phyloP scores from a whole-genome alignment of 2,888 invertebrate species.

The Acleris holmiana region DNA sequence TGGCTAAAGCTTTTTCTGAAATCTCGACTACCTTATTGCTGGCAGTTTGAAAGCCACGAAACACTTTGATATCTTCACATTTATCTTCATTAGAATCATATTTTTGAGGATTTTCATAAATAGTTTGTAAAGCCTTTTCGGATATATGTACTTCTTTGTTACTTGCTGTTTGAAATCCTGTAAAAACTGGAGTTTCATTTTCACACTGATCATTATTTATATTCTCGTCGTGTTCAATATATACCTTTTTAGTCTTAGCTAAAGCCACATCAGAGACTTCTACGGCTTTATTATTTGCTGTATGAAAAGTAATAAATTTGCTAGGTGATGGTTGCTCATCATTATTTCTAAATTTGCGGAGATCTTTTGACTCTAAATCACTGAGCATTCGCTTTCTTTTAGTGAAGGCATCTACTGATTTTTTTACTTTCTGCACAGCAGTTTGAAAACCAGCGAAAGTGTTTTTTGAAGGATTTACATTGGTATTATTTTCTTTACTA shows the following conservation, averaged over 20 bases:
- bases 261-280: constrained; percentile 53
- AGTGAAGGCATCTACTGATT: not conserved
- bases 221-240: constrained; percentile 41
- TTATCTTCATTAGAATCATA: too few species aligned
- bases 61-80: too few species aligned
- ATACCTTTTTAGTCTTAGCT: constrained; percentile 53
- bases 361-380: not conserved
- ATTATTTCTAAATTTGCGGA: not conserved
- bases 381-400: constrained; percentile 3
- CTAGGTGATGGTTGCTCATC: not conserved
- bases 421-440: constrained; percentile 5
- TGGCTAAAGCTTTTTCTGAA: constrained; percentile 53
- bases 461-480: not conserved
- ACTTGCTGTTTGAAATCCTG: too few species aligned
- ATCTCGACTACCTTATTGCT: constrained; percentile 48
- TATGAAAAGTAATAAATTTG: constrained; percentile 45
- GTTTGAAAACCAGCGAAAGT: constrained; percentile 35
- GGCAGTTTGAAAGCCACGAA: too few species aligned
- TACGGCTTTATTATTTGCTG: constrained; percentile 55
- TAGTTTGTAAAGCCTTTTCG: too few species aligned
- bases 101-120: too few species aligned
- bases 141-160: too few species aligned
- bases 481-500: not conserved
- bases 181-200: not conserved
- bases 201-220: constrained; percentile 3